These are phyloP conservation scores for Phanerotoma sp. DNA, from an alignment of 2,888 invertebrate genomes.

Conservation along the genomic window DNA sequence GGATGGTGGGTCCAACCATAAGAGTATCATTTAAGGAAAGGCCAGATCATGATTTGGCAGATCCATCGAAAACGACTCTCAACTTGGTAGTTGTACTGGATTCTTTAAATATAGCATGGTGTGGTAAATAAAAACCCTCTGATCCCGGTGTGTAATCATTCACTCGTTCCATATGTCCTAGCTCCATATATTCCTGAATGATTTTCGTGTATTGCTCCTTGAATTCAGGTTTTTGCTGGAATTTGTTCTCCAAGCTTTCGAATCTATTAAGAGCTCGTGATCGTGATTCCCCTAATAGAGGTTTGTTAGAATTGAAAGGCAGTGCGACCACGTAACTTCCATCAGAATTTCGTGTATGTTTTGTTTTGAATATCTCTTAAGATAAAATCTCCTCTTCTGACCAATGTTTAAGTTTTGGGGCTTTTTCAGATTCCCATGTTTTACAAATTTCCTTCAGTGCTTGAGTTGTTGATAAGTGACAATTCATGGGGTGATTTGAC, in stretches of 20 bases:
- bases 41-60: constrained; percentile 18
- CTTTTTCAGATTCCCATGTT: neutral
- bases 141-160: neutral
- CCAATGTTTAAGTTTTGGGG: neutral
- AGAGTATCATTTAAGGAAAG: constrained; percentile 23
- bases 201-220: constrained; percentile 12
- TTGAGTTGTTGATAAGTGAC: neutral
- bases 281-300: constrained; percentile 11
- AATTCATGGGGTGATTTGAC: neutral
- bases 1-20: too few species aligned
- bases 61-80: constrained; percentile 20
- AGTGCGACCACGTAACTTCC: constrained; percentile 25
- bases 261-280: constrained; percentile 17
- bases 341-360: neutral
- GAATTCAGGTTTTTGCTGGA: constrained; percentile 16
- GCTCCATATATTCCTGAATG: constrained; percentile 19
- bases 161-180: constrained; percentile 13
- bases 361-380: constrained; percentile 16
- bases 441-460: neutral
- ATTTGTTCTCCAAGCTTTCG: constrained; percentile 13
- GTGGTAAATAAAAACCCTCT: constrained; percentile 28
- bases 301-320: constrained; percentile 20
- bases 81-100: constrained; percentile 21
- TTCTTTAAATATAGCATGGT: constrained; percentile 26
- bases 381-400: constrained; percentile 7